Base-by-base conservation (phyloP, 92 coral and sea anemone genomes). In the Epizoanthus stellaris region DNA sequence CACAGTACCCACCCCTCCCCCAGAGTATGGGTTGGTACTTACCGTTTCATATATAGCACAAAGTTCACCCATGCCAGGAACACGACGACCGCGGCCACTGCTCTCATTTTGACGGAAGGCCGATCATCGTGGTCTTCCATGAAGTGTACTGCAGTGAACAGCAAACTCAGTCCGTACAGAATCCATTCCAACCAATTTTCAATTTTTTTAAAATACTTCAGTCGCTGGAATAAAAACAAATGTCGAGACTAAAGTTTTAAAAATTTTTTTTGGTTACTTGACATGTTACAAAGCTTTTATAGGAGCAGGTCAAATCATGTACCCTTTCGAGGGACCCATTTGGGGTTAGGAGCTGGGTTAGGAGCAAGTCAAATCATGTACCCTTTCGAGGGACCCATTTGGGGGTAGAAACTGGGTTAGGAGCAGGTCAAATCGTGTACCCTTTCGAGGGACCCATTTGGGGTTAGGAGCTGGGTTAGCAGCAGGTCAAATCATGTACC, bases 161-260 rank as follows among this genome's bases (percentile, higher is more conserved):
- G 34, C 5, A 87, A 15, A 45, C 90, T 87, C 39, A 53, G 7
- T 1, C 66, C 64, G 75, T 80, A 87, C 17, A 87, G 70, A 70
- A 75, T 2, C 70, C 58, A 17, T 76, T 87, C 90, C 73, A 87
- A 40, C 90, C 85, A 87, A 56, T 81, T 87, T 9, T 80, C 86
- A 11, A 79, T 3, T 54, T 70, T 66, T 23, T 3, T 66, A 30
- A 86, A 86, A 66, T 86, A 86, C 38, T 67, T 54, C 9, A 66
- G 49, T 57, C 36, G 79, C 89, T 86, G 40, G 7, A 67, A 23
- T 16, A 6, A 64, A 17, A 43, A 17, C 20, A 45, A 54, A n/a
- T 6, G 76, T 0, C 3, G 53, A 15, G 8, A 13, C 30, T 30
- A 30, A 13, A 21, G n/a, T 19, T 70, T 63, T 15, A 12, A 34